These are phyloP conservation scores for Meganola albula DNA, from an alignment of 2,888 invertebrate species.

Conservation along the genomic window DNA sequence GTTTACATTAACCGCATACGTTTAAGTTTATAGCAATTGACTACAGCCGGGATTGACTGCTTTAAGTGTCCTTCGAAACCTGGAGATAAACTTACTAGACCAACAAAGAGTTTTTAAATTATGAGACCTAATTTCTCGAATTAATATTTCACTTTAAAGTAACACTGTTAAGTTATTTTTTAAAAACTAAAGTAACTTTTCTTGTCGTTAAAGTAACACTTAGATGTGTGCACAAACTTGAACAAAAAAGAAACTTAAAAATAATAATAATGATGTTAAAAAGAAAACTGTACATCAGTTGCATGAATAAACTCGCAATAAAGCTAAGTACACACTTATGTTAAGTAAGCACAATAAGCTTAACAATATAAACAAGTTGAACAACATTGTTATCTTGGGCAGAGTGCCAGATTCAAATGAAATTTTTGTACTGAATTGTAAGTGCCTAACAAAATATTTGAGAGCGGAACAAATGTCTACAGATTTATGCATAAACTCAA, in stretches of 20 bases:
- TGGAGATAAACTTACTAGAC: not conserved
- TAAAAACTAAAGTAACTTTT: too few species aligned
- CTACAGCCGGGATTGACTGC: not conserved
- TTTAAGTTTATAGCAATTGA: conserved; percentile 10
- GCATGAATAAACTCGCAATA: conserved; percentile 22
- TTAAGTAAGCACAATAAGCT: conserved; percentile 34
- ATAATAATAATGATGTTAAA: conserved; percentile 8
- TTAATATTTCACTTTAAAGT: too few species aligned
- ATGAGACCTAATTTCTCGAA: not conserved
- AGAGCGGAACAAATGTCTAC: conserved; percentile 27
- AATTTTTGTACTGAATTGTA: conserved; percentile 25
- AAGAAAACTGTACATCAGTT: conserved; percentile 16
- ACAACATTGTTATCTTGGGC: conserved; percentile 36
- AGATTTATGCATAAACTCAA: too few species aligned
- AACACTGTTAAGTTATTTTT: too few species aligned
- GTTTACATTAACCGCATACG: conserved; percentile 31
- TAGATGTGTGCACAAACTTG: not conserved
- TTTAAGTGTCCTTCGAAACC: not conserved
- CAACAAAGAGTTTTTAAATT: not conserved
- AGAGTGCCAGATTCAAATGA: conserved; percentile 37
- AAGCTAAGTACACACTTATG: conserved; percentile 28
- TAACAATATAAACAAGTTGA: conserved; percentile 34
- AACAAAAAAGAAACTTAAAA: conserved; percentile 2
- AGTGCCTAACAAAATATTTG: conserved; percentile 1
- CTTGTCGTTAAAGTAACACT: too few species aligned